Evolutionary conservation across 2,888 invertebrate genomes (phyloP).

Genomic region (Melieria crassipennis): DNA sequence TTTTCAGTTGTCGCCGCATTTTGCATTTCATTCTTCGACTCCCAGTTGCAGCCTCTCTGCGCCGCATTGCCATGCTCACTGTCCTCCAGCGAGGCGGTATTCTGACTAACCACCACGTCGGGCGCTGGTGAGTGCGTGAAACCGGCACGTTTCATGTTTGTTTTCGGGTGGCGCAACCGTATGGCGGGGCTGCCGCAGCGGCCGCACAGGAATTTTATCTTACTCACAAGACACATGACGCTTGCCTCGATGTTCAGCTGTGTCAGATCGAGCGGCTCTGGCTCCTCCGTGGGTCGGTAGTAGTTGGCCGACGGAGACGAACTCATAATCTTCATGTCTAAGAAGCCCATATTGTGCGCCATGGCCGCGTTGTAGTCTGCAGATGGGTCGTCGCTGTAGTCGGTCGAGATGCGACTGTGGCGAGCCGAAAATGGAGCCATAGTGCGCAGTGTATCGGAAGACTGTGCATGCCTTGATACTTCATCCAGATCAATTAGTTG

Average conservation of each 20-base stretch:
- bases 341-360: slow-evolving; percentile 60
- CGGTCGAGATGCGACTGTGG: slow-evolving; percentile 14
- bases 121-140: slow-evolving; percentile 56
- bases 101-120: slow-evolving; percentile 61
- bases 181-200: slow-evolving; percentile 79
- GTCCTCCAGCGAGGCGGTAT: slow-evolving; percentile 25
- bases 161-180: slow-evolving; percentile 69
- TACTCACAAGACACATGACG: slow-evolving; percentile 85
- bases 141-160: slow-evolving; percentile 56
- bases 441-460: not conserved
- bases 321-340: slow-evolving; percentile 68
- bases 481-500: slow-evolving; percentile 50
- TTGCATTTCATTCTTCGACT: not conserved
- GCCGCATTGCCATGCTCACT: slow-evolving; percentile 12
- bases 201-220: slow-evolving; percentile 81
- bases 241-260: slow-evolving; percentile 88
- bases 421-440: not conserved
- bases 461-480: not conserved
- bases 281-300: slow-evolving; percentile 82
- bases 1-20: not conserved
- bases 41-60: not conserved
- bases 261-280: slow-evolving; percentile 86
- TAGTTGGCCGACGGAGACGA: slow-evolving; percentile 75
- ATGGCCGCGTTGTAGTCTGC: slow-evolving; percentile 8
- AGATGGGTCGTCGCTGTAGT: not conserved